Base-by-base conservation (phyloP, 2,113 vertebrate genomes). In the Pteronura brasiliensis region DNA sequence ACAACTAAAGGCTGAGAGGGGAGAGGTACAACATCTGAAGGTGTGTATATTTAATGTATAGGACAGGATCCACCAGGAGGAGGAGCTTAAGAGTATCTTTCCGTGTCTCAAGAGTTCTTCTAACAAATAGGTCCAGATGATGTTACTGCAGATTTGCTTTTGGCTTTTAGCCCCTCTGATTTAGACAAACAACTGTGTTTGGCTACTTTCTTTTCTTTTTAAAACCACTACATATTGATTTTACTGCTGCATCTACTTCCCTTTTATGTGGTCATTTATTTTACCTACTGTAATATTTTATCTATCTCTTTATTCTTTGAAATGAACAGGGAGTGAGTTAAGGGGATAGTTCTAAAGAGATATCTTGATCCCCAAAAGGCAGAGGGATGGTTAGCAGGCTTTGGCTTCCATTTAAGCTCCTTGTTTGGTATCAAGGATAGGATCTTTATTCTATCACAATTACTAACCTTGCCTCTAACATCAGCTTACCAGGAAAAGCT, bases 401-500 rank as follows among this genome's bases (percentile, higher is more conserved):
- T 86, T 89, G 42, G 44, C n/a, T 14, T 93, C 27, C 42, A 82
- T 55, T 92, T 95, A 81, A 85, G 36, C 72, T 81, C 49, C 42
- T 59, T 89, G 67, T 55, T 88, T 57, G 67, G 18, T 80, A 83
- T 71, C 79, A 79, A 63, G 44, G 14, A 79, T 79, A 52, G 20
- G 34, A 52, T 87, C 52, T 96, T 55, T 31, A 13, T 82, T 85
- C 49, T 84, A 47, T 88, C 31, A 88, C 55, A 84, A 25, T 84
- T 42, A 72, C 59, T 84, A n/a, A 17, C 82, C 29, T 90, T 83
- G 36, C 34, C 39, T 96, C 65, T 91, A 93, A 96, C 95, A 88
- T 82, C 27, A 93, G 31, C 36, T 71, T 76, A 65, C 25, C 42
- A 74, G 39, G 23, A 94, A 86, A 92, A 82, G 6, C 12, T 17